A percentile compares a stretch with the other conserved stretches of the same genome.
Conservation (phyloP, 2,888 invertebrate genomes). For the Idaea dimidiata region DNA sequence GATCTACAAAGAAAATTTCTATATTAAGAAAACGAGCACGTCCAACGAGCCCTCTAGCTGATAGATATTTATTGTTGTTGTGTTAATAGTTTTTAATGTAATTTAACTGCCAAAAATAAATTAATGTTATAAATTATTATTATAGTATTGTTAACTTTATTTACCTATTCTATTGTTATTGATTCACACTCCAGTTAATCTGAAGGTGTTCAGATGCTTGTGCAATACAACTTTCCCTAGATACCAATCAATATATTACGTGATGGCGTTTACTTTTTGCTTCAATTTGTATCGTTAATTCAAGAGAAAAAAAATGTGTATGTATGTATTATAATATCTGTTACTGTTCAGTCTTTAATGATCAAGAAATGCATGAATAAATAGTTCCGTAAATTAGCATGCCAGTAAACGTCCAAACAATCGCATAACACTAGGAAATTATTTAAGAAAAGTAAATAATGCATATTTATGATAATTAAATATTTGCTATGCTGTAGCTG, state of each 20-base stretch:
- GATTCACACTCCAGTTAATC: slow-evolving; percentile 4
- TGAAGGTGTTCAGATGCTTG: slow-evolving; percentile 35
- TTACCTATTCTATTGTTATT: slow-evolving; percentile 11
- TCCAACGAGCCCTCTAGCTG: slow-evolving; percentile 61
- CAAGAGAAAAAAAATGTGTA: slow-evolving; percentile 42
- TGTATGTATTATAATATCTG: slow-evolving; percentile 25
- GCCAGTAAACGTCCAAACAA: slow-evolving; percentile 31
- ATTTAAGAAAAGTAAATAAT: slow-evolving; percentile 1
- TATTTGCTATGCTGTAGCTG: neutral
- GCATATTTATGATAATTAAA: neutral
- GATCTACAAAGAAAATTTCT: slow-evolving; percentile 72
- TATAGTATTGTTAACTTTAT: slow-evolving; percentile 20
- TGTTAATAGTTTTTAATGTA: slow-evolving; percentile 40
- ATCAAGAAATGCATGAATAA: slow-evolving; percentile 56
- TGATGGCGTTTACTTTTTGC: slow-evolving; percentile 54
- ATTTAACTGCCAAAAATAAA: slow-evolving; percentile 32
- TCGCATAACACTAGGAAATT: slow-evolving; percentile 23
- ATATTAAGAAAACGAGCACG: slow-evolving; percentile 69
- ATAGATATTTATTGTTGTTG: slow-evolving; percentile 60
- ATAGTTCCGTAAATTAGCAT: slow-evolving; percentile 50
- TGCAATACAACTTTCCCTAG: slow-evolving; percentile 66
- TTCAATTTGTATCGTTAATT: slow-evolving; percentile 43
- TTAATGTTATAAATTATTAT: slow-evolving; percentile 31
- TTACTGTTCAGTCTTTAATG: slow-evolving; percentile 36
- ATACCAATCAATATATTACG: slow-evolving; percentile 61